These are phyloP conservation scores for Acinonyx jubatus DNA, from an alignment of 2,113 vertebrate species.

Conservation along the genomic window DNA sequence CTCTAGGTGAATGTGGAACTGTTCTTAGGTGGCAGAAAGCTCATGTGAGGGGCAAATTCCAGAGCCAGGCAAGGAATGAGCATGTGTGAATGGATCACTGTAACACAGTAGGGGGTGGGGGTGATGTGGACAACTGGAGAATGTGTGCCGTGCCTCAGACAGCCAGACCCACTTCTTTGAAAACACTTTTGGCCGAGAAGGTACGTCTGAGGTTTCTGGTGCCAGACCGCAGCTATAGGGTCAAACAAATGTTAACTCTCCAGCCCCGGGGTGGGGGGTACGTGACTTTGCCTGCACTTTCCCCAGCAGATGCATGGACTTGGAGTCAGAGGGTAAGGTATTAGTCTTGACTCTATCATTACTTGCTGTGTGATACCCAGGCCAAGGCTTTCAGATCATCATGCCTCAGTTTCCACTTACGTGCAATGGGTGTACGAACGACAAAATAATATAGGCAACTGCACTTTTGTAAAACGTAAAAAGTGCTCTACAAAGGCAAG, in stretches of 20 bases:
- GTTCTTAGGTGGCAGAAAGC: neutral
- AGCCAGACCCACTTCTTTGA: neutral
- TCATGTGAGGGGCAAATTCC: neutral
- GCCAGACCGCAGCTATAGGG: neutral
- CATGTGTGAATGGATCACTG: accelerated
- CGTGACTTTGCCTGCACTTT: neutral
- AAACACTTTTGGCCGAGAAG: neutral
- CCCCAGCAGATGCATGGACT: neutral
- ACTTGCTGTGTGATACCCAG: neutral
- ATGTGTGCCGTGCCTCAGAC: neutral
- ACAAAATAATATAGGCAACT: neutral
- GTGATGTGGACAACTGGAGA: neutral
- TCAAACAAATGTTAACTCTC: neutral
- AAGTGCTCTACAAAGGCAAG: neutral
- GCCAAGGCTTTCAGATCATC: neutral
- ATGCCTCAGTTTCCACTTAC: neutral
- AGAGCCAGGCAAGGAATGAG: neutral
- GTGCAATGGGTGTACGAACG: neutral
- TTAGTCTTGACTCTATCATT: neutral
- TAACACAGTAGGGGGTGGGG: neutral
- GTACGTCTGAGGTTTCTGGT: neutral
- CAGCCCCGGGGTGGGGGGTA: neutral
- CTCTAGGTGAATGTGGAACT: neutral
- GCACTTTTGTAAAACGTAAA: neutral
- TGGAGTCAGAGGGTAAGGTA: neutral